Base-by-base conservation (phyloP, 53 echinoderm and acorn worm genomes). In the Arbacia lixula region DNA sequence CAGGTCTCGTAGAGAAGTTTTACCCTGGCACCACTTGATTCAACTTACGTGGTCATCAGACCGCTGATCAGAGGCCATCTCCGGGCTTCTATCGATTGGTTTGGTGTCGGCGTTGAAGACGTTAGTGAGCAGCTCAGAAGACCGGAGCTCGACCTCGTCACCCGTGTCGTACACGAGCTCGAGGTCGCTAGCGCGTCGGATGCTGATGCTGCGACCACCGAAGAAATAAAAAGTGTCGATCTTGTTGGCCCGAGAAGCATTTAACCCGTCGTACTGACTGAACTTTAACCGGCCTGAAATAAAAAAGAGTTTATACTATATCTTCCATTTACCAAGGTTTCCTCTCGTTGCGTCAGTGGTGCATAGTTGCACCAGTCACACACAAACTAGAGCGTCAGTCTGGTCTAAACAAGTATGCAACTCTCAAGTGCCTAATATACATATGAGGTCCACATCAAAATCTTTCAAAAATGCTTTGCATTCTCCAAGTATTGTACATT, bases 101-200 rank as follows among this genome's bases (percentile, higher is more conserved):
- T 86, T 85, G 20, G 76, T 68, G 68, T 89, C 78, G n/a, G 57
- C 84, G 32, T 88, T 88, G 68, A 88, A 88, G 12, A 73, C 74
- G 12, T 73, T 39, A 0, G 36, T 57, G 36, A 78, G 24, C 2
- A 37, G 38, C 12, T 27, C 16, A 6, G 79, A 60, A 0, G 79
- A 60, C 39, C 60, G 25, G 14, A 71, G 50, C 60, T 88, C 91
- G 53, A 94, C 30, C 65, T 88, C 84, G 68, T 94, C 94, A 11
- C 91, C 91, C n/a, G 73, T 93, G 58, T 94, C 94, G 64, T 88
- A 88, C 33, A 94, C 86, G 24, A 86, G 75, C 19, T 85, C 64
- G 62, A 94, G 39, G 35, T 94, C 91, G 29, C 67, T 74, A n/a
- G 91, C 88, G n/a, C 84, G 49, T 16, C 88, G 63, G 30, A 91